Base-by-base conservation (phyloP, 2,888 invertebrate species). In the Mythimna loreyi region DNA sequence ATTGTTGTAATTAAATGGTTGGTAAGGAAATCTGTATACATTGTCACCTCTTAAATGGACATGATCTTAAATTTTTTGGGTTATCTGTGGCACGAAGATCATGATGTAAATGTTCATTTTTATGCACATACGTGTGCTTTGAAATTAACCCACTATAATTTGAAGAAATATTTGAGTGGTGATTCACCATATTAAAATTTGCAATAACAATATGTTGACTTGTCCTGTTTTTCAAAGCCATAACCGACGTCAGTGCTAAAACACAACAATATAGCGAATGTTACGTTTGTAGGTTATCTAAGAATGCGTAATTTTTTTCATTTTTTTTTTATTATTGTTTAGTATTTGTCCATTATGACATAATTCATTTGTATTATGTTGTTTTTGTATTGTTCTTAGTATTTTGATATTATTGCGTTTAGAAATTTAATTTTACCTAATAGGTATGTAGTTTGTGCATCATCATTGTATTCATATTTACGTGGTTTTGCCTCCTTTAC, bases 281-380 rank as follows among this genome's bases (percentile, higher is more conserved):
- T 40, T 74, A 43, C 53, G 33, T 75, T 74, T 47, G 25, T 28
- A 43, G 36, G n/a, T 43, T 67, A 55, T 47, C 47, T 47, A 25
- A 19, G 8, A 47, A 2, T 19, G 21, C 11, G 40, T 21, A 53
- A 40, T 71, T 74, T 67, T 40, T n/a, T n/a, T n/a, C n/a, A n/a
- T n/a, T n/a, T 45, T 68, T 21, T 28, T 45, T 45, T 30, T 55
- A 25, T 36, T 59, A 58, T 58, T 76, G 45, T 80, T 62, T 5
- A 16, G 7, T 60, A n/a, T 55, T 63, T 57, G 53, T n/a, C n/a
- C 59, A 86, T 89, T 90, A 85, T 87, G 87, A 81, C 61, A 66
- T 66, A 79, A 72, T 11, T 6, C 19, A 56, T 50, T 73, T 28
- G n/a, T 33, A 45, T 11, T n/a, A 55, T 16, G 53, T 60, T 72